Evolutionary conservation across 2,797 vertebrate genomes (phyloP), one percentile per base, ranked within the genome.

Genomic region (Pitangus sulphuratus): DNA sequence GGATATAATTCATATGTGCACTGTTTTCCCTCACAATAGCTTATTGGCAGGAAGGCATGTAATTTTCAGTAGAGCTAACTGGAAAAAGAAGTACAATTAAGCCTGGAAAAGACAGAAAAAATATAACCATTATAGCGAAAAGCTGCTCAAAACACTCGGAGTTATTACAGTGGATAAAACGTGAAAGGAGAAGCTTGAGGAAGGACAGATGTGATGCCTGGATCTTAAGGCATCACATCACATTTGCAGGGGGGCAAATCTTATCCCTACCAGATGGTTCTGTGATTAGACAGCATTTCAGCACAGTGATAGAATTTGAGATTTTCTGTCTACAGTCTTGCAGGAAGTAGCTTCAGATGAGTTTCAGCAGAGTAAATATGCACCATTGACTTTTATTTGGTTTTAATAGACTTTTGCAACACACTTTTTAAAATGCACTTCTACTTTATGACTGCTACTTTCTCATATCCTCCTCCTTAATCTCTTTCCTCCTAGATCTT

Each of bases 351-450:
- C n/a, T 79, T 82, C 61, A 84, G 31, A 74, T 65, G 35, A 71
- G 53, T 91, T 96, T 93, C 68, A 77, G 26, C n/a, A 65, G 40
- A 89, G 84, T 81, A 92, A 92, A 79, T 70, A 95, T 83, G 90
- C 90, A 81, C 15, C 84, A 79, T 19, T 92, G 60, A 84, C 57
- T 96, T 96, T 93, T 90, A 92, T 93, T 91, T 37, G 54, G 37
- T 94, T 96, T 84, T 92, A 95, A 79, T 60, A 84, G 81, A 68
- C 51, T 61, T 53, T 40, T 74, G 74, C 30, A 87, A 72, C 47
- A 44, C 47, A 39, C 33, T 87, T 85, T 89, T 21, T 1, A 68
- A 91, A 94, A 78, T 28, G 18, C 64, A 42, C 40, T 93, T 84
- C 75, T 65, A 1, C 45, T 90, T 95, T 86, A 95, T 66, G 70